A percentile compares a stretch with the other conserved stretches of the same genome.
These are phyloP conservation scores for Eristalis pertinax DNA, from an alignment of 2,888 invertebrate genomes.

Conservation along the genomic window DNA sequence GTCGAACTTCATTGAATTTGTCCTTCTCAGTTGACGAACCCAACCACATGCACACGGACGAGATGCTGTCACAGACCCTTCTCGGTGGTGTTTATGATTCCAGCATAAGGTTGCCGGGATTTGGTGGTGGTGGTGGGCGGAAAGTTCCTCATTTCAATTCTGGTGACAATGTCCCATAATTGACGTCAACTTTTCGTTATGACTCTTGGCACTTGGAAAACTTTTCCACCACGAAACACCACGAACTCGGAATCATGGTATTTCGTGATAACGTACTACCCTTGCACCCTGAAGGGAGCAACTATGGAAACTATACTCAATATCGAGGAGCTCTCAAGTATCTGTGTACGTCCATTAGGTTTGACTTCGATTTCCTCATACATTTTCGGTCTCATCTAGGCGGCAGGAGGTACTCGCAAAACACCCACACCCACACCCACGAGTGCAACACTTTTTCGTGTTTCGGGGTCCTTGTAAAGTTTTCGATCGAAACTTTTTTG, in stretches of 20 bases:
- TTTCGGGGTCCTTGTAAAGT: constrained; percentile 17
- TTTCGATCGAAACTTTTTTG: constrained; percentile 29
- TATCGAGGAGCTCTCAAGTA: background rate
- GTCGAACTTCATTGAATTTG: constrained; percentile 31
- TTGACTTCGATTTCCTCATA: constrained; percentile 23
- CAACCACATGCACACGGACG: background rate
- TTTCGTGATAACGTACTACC: constrained; percentile 24
- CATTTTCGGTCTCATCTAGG: constrained; percentile 15
- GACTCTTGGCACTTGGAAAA: constrained; percentile 49
- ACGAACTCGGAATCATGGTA: background rate
- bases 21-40: background rate
- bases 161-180: constrained; percentile 61
- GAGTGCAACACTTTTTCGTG: background rate
- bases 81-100: constrained; percentile 34
- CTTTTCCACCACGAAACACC: constrained; percentile 12
- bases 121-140: background rate
- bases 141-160: constrained; percentile 50
- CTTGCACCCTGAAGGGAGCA: background rate
- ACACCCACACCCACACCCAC: background rate
- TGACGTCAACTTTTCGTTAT: constrained; percentile 58
- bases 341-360: constrained; percentile 39
- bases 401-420: background rate
- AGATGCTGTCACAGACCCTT: background rate
- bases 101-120: constrained; percentile 16
- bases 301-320: background rate